Conservation (phyloP, 2,888 invertebrate genomes). For the Toxonevra muliebris region DNA sequence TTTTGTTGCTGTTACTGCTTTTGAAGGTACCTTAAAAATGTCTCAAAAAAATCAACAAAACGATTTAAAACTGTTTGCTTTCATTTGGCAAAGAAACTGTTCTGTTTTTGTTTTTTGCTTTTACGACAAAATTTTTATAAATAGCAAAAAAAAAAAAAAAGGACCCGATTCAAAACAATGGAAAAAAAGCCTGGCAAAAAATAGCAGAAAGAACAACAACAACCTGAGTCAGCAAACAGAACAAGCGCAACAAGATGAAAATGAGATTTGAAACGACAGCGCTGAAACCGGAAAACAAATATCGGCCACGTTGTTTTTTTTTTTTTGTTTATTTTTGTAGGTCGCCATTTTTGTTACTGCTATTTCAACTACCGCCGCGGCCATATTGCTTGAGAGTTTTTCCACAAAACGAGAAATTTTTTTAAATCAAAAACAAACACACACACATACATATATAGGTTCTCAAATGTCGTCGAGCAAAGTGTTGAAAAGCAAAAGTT, state of each 20-base stretch:
- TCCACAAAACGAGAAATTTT: too few species aligned
- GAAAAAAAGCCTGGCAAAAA: neutral
- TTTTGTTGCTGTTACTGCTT: neutral
- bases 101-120: neutral
- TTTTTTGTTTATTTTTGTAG: too few species aligned
- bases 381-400: too few species aligned
- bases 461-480: too few species aligned
- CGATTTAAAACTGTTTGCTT: neutral
- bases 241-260: neutral
- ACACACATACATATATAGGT: too few species aligned
- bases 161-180: neutral
- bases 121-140: neutral
- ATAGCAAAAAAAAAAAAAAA: neutral
- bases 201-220: neutral
- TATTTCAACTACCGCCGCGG: too few species aligned
- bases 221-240: neutral
- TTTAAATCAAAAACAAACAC: too few species aligned
- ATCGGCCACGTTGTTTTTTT: too few species aligned
- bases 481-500: too few species aligned
- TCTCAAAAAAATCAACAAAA: too few species aligned
- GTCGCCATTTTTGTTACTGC: too few species aligned
- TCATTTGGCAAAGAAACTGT: neutral
- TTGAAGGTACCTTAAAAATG: neutral
- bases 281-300: neutral
- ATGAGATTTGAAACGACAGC: conserved; percentile 1